Evolutionary conservation across 1,140 invertebrate genomes (phyloP).

Genomic region (Megalonaias nervosa): DNA sequence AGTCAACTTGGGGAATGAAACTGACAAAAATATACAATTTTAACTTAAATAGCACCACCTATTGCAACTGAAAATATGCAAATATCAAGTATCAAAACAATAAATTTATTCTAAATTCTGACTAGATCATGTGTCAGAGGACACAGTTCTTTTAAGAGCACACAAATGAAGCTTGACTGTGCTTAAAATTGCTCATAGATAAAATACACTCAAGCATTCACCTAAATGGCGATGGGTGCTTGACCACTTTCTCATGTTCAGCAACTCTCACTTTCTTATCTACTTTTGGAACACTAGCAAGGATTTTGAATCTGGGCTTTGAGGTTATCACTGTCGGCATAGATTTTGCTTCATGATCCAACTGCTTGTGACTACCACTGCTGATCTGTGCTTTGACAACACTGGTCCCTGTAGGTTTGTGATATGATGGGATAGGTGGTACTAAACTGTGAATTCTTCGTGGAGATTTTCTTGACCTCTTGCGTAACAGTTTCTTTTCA

Average conservation of each 20-base stretch:
- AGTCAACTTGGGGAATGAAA: too few relatives aligned
- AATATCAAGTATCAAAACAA: too few relatives aligned
- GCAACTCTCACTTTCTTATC: constrained; percentile 12
- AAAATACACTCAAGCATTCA: constrained; percentile 26
- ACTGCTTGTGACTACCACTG: neutral
- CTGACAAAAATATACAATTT: too few relatives aligned
- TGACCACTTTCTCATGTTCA: constrained; percentile 43
- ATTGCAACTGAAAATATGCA: too few relatives aligned
- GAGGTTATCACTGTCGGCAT: neutral
- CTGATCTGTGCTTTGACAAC: constrained; percentile 28
- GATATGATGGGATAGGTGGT: neutral
- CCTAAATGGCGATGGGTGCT: constrained; percentile 48
- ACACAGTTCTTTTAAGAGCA: too few relatives aligned
- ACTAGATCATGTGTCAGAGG: too few relatives aligned
- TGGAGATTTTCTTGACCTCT: constrained; percentile 18
- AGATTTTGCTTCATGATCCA: constrained; percentile 13
- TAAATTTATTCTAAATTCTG: too few relatives aligned
- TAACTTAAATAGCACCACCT: too few relatives aligned
- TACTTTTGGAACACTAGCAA: constrained; percentile 11
- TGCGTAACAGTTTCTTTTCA: constrained; percentile 23
- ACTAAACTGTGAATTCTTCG: constrained; percentile 16
- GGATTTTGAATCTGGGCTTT: neutral
- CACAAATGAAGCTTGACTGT: too few relatives aligned
- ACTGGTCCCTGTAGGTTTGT: constrained; percentile 17
- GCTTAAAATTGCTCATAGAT: too few relatives aligned